phyloP scores from a whole-genome alignment of 2,888 invertebrate species.

The Magallana nippona region DNA sequence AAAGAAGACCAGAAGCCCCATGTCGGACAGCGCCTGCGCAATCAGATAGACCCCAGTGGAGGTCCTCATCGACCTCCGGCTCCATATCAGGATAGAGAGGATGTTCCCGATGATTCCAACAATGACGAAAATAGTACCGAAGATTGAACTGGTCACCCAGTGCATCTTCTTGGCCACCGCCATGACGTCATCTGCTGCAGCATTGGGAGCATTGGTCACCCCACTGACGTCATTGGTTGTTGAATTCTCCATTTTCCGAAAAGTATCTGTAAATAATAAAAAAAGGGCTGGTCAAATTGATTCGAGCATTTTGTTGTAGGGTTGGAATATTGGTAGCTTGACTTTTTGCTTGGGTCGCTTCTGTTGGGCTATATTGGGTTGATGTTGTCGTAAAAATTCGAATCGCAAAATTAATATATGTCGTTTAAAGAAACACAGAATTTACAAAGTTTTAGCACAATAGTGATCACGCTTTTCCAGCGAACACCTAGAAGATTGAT shows the following conservation, averaged over 20 bases:
- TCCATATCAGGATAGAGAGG: slow-evolving; percentile 66
- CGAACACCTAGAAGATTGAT: too few relatives aligned
- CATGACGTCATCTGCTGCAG: slow-evolving; percentile 50
- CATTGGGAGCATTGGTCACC: not conserved
- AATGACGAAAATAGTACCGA: slow-evolving; percentile 61
- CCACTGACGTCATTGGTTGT: not conserved
- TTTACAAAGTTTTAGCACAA: too few relatives aligned
- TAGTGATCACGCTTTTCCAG: too few relatives aligned
- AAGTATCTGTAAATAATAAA: not conserved
- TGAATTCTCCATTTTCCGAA: not conserved
- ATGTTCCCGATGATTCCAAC: slow-evolving; percentile 69
- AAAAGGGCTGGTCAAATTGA: too few relatives aligned
- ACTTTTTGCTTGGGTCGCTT: too few relatives aligned
- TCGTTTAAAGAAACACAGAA: too few relatives aligned
- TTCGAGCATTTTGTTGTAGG: too few relatives aligned
- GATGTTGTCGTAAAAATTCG: too few relatives aligned
- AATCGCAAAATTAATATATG: too few relatives aligned
- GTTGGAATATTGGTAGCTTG: too few relatives aligned
- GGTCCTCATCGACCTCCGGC: slow-evolving; percentile 57
- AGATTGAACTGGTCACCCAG: slow-evolving; percentile 60
- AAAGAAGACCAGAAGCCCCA: slow-evolving; percentile 64
- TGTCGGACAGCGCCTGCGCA: slow-evolving; percentile 65
- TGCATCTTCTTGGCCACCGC: slow-evolving; percentile 62
- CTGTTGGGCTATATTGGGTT: too few relatives aligned
- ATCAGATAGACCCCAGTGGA: slow-evolving; percentile 66